Evolutionary conservation across 1,140 invertebrate species (phyloP).

Genomic region (Planococcus citri): DNA sequence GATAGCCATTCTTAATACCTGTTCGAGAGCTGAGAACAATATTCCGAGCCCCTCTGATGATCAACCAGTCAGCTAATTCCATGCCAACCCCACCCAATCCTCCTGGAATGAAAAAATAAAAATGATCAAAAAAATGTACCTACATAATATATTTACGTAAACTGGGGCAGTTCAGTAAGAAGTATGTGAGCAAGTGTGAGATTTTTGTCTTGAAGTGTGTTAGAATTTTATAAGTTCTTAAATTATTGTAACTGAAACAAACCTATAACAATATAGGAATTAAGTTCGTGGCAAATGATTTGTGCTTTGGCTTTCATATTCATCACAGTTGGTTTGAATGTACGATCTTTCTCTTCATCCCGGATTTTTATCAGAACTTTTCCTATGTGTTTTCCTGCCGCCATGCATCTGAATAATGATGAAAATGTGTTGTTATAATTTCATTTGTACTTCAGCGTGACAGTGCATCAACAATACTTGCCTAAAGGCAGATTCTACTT

Average conservation of each 20-base stretch:
- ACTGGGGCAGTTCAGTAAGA: too few species aligned
- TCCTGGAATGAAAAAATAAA: too few species aligned
- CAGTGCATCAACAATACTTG: too few species aligned
- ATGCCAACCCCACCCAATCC: constrained; percentile 24
- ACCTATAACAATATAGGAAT: not conserved
- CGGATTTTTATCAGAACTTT: constrained; percentile 65
- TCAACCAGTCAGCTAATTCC: constrained; percentile 23
- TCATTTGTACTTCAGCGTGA: too few species aligned
- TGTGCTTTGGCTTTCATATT: constrained; percentile 40
- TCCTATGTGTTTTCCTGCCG: constrained; percentile 58
- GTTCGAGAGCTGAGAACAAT: constrained; percentile 23
- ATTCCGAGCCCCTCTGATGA: constrained; percentile 13
- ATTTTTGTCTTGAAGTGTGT: too few species aligned
- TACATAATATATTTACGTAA: too few species aligned
- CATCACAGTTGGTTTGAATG: constrained; percentile 28
- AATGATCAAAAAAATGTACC: too few species aligned
- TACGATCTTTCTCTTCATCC: constrained; percentile 36
- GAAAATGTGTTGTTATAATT: too few species aligned
- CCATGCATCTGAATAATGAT: not conserved
- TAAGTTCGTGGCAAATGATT: constrained; percentile 30
- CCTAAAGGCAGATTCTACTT: constrained; percentile 34
- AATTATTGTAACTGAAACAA: too few species aligned
- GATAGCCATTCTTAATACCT: constrained; percentile 24
- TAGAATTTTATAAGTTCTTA: too few species aligned
- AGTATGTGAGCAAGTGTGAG: too few species aligned